These are phyloP conservation scores for Caenorhabditis sp. DNA, from an alignment of 2,888 invertebrate genomes.

Conservation along the genomic window DNA sequence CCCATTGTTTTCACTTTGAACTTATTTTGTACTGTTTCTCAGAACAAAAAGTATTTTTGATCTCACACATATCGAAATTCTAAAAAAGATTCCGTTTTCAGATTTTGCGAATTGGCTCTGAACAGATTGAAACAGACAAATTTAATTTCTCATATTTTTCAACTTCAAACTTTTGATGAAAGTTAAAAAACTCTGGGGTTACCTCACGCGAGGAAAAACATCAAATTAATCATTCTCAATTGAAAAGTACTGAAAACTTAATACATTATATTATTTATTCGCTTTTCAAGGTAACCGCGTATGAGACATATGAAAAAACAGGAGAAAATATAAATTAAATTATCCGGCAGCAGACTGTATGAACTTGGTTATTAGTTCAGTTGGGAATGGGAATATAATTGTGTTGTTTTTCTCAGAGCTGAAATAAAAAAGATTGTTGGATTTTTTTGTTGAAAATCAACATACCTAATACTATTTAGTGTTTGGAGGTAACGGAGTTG, in stretches of 20 bases:
- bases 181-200: too few relatives aligned
- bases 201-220: too few relatives aligned
- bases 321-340: constrained; percentile 14
- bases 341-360: constrained; percentile 32
- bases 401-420: constrained; percentile 98
- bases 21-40: too few relatives aligned
- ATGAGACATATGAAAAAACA: constrained; percentile 28
- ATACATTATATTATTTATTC: constrained; percentile 22
- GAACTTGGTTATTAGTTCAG: constrained; percentile 76
- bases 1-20: too few relatives aligned
- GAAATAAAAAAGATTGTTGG: constrained; percentile 22
- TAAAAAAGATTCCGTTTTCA: too few relatives aligned
- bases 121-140: too few relatives aligned
- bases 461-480: constrained; percentile 76
- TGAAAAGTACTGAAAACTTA: neutral
- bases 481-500: constrained; percentile 81
- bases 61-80: too few relatives aligned
- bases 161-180: too few relatives aligned
- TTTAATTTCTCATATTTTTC: too few relatives aligned
- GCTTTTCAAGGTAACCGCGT: constrained; percentile 36
- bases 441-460: neutral
- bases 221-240: too few relatives aligned
- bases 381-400: constrained; percentile 91
- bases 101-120: too few relatives aligned
- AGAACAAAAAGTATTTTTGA: too few relatives aligned